These are phyloP conservation scores for Corythornis leucogaster DNA, from an alignment of 2,797 vertebrate species.

Conservation along the genomic window DNA sequence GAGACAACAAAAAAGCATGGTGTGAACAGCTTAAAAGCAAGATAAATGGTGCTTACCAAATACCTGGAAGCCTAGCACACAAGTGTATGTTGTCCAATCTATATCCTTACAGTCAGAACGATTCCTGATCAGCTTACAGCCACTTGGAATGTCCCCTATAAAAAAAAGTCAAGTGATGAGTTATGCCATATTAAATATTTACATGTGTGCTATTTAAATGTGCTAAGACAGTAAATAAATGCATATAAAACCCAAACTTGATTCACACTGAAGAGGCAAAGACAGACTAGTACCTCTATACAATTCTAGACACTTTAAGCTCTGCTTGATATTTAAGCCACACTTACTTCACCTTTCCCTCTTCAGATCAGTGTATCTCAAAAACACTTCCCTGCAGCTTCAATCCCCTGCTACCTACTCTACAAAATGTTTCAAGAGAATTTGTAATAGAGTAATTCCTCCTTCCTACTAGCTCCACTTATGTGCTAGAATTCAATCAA, in stretches of 20 bases:
- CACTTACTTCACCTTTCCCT: background rate
- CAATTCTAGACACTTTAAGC: background rate
- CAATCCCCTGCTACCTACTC: background rate
- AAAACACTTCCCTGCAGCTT: background rate
- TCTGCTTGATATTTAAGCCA: background rate
- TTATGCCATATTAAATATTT: background rate
- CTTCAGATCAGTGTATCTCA: background rate
- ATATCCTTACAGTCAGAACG: constrained; percentile 97
- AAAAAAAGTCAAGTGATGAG: background rate
- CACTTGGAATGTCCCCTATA: constrained; percentile 93
- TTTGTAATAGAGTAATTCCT: background rate
- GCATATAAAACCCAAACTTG: background rate
- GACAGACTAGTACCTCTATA: background rate
- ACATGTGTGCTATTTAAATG: background rate
- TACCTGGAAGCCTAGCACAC: constrained; percentile 96
- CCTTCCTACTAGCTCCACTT: background rate
- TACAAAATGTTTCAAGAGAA: background rate
- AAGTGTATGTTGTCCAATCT: constrained; percentile 96
- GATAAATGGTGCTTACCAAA: constrained; percentile 85
- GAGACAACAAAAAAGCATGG: background rate
- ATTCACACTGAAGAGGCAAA: background rate
- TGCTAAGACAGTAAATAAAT: background rate
- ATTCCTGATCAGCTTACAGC: constrained; percentile 95
- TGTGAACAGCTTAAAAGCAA: background rate
- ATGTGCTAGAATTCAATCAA: background rate